Percentiles rank a stretch among this genome's conserved stretches.
Evolutionary conservation across 1,140 invertebrate genomes (phyloP).

Genomic region (Ceratina australensis): DNA sequence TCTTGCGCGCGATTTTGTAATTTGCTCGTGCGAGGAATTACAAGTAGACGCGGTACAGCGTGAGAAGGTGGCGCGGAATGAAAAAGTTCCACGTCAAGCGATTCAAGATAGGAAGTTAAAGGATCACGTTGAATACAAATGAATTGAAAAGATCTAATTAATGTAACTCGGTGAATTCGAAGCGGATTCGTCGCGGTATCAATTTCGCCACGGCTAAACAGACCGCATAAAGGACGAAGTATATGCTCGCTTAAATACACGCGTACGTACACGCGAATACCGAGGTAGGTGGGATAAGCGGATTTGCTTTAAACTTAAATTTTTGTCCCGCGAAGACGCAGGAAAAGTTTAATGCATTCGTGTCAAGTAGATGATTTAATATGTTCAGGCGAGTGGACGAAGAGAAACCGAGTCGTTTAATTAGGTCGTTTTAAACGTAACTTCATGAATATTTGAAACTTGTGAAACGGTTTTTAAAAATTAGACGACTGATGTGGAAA

Average conservation of each 20-base stretch:
- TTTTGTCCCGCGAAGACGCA: not conserved
- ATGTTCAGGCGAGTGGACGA: not conserved
- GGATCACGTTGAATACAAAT: not conserved
- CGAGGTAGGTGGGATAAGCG: not conserved
- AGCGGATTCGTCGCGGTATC: not conserved
- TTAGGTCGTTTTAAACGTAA: conserved; percentile 11
- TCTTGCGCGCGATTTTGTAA: no score
- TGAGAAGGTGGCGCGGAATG: no score
- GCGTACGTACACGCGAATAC: not conserved
- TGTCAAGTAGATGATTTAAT: conserved; percentile 19
- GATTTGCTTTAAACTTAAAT: conserved; percentile 22
- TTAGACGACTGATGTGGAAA: not conserved
- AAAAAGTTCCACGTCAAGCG: not conserved
- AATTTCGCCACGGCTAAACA: not conserved
- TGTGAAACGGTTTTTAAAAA: not conserved
- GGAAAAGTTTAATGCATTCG: conserved; percentile 18
- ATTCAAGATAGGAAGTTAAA: not conserved
- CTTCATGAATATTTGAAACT: not conserved
- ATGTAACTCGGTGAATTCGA: not conserved
- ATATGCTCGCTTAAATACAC: not conserved
- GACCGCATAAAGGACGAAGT: not conserved
- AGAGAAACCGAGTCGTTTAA: not conserved
- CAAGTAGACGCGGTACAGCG: not conserved
- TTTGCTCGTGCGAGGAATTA: no score
- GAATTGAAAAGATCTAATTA: conserved; percentile 8